Evolutionary conservation across 2,113 vertebrate genomes (phyloP).

Genomic region (Labrus mixtus): DNA sequence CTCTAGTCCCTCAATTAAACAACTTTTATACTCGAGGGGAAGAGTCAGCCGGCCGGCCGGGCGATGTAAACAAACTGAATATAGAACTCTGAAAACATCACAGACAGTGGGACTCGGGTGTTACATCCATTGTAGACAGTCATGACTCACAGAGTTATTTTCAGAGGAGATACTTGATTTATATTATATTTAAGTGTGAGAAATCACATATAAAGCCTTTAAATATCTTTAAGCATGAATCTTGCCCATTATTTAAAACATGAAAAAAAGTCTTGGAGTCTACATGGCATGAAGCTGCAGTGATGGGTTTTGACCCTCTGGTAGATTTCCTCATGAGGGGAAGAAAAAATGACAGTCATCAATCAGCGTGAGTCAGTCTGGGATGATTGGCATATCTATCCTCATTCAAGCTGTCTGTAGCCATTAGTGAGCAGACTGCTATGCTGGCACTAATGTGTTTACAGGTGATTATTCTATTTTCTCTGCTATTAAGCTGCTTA

Average conservation of each 20-base stretch:
- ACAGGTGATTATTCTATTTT: conserved; percentile 52
- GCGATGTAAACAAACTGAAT: too few species aligned
- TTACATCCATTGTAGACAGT: too few species aligned
- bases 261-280: background rate
- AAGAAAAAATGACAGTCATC: conserved; percentile 73
- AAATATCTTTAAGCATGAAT: background rate
- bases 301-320: conserved; percentile 28
- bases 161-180: too few species aligned
- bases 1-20: too few species aligned
- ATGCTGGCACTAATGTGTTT: conserved; percentile 56
- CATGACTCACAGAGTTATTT: too few species aligned
- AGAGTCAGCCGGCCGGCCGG: too few species aligned
- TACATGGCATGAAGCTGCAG: background rate
- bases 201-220: too few species aligned
- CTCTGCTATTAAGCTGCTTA: conserved; percentile 41
- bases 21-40: too few species aligned
- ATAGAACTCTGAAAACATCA: too few species aligned
- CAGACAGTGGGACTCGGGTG: too few species aligned
- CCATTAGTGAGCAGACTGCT: conserved; percentile 69
- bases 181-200: too few species aligned
- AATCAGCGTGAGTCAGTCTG: conserved; percentile 68
- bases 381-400: conserved; percentile 78
- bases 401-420: conserved; percentile 78
- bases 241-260: background rate
- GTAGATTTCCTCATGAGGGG: conserved; percentile 31